These are phyloP conservation scores for Alca torda DNA, from an alignment of 2,797 vertebrate genomes.

Conservation along the genomic window DNA sequence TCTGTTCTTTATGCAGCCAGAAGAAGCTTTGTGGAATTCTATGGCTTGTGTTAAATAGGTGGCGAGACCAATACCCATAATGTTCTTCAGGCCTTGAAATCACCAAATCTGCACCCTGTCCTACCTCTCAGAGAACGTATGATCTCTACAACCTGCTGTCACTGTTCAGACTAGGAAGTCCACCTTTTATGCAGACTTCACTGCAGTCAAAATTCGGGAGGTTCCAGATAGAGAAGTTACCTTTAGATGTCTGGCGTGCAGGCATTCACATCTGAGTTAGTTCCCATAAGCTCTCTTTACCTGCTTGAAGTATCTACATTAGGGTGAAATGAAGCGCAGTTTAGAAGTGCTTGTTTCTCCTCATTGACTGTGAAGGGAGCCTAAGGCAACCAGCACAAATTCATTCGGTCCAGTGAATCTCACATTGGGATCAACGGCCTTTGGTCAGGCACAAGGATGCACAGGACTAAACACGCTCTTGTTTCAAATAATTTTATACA, in stretches of 20 bases:
- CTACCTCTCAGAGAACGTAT: fast-evolving
- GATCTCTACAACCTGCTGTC: neutral
- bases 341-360: slow-evolving; percentile 12
- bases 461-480: neutral
- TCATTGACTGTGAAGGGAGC: slow-evolving; percentile 7
- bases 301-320: neutral
- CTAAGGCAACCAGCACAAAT: slow-evolving; percentile 29
- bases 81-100: neutral
- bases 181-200: neutral
- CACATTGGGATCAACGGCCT: neutral
- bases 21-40: neutral
- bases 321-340: neutral
- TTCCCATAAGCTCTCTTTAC: neutral
- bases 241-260: neutral
- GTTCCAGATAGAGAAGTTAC: neutral
- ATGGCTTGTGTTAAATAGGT: neutral
- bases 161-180: neutral
- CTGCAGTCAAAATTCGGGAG: neutral
- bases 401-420: neutral
- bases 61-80: neutral
- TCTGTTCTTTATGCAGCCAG: neutral
- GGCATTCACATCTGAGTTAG: neutral
- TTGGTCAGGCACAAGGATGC: neutral
- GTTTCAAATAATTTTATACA: neutral
- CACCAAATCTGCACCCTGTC: fast-evolving